Evolutionary conservation across 2,888 invertebrate species (phyloP).

Genomic region (Drosophila diplacantha): DNA sequence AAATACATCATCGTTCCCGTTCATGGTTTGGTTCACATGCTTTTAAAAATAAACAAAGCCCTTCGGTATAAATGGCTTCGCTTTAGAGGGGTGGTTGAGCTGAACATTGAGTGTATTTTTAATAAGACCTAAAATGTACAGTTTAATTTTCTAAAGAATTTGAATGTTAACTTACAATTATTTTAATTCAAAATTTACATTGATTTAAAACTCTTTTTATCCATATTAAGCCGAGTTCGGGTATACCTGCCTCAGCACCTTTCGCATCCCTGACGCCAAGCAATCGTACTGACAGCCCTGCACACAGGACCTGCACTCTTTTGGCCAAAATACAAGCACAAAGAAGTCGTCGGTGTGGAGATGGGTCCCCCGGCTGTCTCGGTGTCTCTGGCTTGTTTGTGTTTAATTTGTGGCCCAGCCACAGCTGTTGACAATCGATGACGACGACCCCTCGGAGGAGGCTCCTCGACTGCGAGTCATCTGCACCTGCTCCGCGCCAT

Average conservation of each 20-base stretch:
- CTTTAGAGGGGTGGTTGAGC: background rate
- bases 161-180: background rate
- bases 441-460: slow-evolving; percentile 32
- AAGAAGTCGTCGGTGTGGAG: slow-evolving; percentile 30
- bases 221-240: background rate
- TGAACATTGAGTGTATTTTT: background rate
- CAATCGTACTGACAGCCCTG: slow-evolving; percentile 24
- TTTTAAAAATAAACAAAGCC: slow-evolving; percentile 10
- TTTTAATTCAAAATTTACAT: background rate
- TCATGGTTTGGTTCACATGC: slow-evolving; percentile 13
- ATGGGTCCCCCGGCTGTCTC: slow-evolving; percentile 8
- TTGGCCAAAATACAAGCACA: slow-evolving; percentile 44
- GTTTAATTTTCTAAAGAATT: background rate
- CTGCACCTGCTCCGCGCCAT: slow-evolving; percentile 25
- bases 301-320: slow-evolving; percentile 32
- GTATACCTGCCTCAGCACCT: background rate
- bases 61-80: background rate
- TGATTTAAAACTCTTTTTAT: background rate
- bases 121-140: background rate
- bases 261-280: background rate
- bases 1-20: slow-evolving; percentile 8
- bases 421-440: slow-evolving; percentile 63
- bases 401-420: slow-evolving; percentile 63
- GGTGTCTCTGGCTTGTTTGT: slow-evolving; percentile 51
- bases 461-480: slow-evolving; percentile 7